phyloP scores from a whole-genome alignment of 1,140 invertebrate genomes.

The Propsilocerus akamusi region DNA sequence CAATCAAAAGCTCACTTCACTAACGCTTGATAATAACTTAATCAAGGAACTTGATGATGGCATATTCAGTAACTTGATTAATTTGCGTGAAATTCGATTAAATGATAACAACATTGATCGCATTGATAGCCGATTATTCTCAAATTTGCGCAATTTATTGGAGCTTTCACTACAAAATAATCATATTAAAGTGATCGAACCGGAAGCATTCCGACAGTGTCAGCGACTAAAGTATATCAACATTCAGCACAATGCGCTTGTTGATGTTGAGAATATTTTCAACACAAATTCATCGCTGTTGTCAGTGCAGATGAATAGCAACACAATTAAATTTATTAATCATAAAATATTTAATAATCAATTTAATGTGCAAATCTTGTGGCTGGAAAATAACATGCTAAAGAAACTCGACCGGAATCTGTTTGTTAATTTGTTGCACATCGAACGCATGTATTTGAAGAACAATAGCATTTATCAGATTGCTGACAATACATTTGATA shows the following conservation, averaged over 20 bases:
- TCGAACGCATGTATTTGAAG: slow-evolving; percentile 61
- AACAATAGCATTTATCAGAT: slow-evolving; percentile 66
- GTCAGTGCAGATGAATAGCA: slow-evolving; percentile 71
- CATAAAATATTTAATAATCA: slow-evolving; percentile 60
- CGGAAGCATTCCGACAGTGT: slow-evolving; percentile 63
- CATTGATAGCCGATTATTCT: slow-evolving; percentile 61
- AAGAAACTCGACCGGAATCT: slow-evolving; percentile 47
- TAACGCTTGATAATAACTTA: slow-evolving; percentile 82
- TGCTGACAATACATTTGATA: slow-evolving; percentile 57
- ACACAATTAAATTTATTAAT: slow-evolving; percentile 56
- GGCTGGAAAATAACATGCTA: slow-evolving; percentile 66
- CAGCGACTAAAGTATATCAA: slow-evolving; percentile 74
- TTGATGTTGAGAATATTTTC: slow-evolving; percentile 1
- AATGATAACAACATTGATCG: slow-evolving; percentile 65
- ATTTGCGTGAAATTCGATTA: slow-evolving; percentile 62
- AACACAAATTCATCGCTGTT: slow-evolving; percentile 38
- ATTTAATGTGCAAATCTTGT: slow-evolving; percentile 65
- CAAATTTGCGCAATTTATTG: slow-evolving; percentile 53
- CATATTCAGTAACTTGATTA: slow-evolving; percentile 53
- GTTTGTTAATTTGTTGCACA: slow-evolving; percentile 51
- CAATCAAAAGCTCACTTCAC: slow-evolving; percentile 53
- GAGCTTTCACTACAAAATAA: slow-evolving; percentile 82
- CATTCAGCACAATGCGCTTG: slow-evolving; percentile 60
- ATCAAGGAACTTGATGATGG: slow-evolving; percentile 61
- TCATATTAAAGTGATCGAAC: slow-evolving; percentile 57